phyloP scores from a whole-genome alignment of 2,797 vertebrate genomes.

The Sebastes itinus region DNA sequence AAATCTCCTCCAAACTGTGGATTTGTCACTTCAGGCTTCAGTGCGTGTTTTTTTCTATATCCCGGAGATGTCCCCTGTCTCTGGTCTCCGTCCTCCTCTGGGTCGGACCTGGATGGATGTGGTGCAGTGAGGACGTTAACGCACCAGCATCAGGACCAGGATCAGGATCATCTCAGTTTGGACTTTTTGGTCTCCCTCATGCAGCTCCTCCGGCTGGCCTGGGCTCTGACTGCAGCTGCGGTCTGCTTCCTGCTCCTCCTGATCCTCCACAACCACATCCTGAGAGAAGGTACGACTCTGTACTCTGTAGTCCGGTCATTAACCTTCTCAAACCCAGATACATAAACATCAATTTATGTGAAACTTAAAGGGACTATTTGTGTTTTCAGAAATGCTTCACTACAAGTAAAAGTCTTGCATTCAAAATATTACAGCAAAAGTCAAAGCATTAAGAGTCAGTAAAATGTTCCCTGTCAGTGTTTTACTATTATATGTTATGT shows the following conservation, averaged over 20 bases:
- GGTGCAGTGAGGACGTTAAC: slow-evolving; percentile 39
- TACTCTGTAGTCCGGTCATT: background rate
- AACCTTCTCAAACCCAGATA: no score
- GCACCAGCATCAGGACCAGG: slow-evolving; percentile 11
- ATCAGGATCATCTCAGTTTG: slow-evolving; percentile 70
- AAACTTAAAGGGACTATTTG: no score
- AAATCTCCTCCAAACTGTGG: background rate
- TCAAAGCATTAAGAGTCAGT: background rate
- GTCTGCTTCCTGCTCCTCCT: slow-evolving; percentile 90
- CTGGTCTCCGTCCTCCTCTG: slow-evolving; percentile 14
- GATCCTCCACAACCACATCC: slow-evolving; percentile 88
- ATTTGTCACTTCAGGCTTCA: slow-evolving; percentile 3
- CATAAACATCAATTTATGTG: no score
- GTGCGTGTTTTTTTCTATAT: background rate
- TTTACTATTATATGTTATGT: background rate
- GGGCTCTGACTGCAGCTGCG: slow-evolving; percentile 90
- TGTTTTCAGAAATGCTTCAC: background rate
- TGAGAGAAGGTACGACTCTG: slow-evolving; percentile 89
- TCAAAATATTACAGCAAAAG: background rate
- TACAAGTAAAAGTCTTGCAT: background rate
- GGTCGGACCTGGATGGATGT: slow-evolving; percentile 53
- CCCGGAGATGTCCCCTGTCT: slow-evolving; percentile 32
- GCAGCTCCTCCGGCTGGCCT: slow-evolving; percentile 92
- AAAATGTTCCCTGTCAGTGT: background rate
- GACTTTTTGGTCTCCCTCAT: slow-evolving; percentile 80